A percentile compares a stretch with the other conserved stretches of the same genome.
Evolutionary conservation across 2,888 invertebrate species (phyloP).

Genomic region (Rapana venosa): DNA sequence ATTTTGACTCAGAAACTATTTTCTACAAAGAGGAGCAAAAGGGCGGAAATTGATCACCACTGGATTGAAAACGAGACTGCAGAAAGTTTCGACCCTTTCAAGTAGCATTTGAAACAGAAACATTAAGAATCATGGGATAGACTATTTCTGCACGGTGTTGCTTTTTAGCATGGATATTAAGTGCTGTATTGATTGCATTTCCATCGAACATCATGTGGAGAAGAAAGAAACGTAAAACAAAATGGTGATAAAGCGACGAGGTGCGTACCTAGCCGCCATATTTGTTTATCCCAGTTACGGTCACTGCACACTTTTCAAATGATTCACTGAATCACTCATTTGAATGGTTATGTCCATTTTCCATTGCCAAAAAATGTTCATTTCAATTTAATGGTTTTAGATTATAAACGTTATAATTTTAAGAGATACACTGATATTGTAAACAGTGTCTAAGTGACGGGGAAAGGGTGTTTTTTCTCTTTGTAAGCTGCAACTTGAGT

Average conservation of each 20-base stretch:
- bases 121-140: conserved; percentile 23
- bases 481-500: too few species aligned
- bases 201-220: conserved; percentile 28
- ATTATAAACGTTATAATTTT: too few species aligned
- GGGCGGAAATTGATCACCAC: conserved; percentile 26
- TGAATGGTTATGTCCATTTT: too few species aligned
- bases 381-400: too few species aligned
- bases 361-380: too few species aligned
- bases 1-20: background rate
- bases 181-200: background rate
- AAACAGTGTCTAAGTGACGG: too few species aligned
- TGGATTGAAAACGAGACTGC: conserved; percentile 20
- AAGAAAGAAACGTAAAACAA: conserved; percentile 46
- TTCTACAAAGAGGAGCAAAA: background rate
- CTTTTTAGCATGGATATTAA: background rate
- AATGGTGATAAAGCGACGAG: conserved; percentile 70
- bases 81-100: conserved; percentile 10
- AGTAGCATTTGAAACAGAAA: background rate
- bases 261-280: conserved; percentile 55
- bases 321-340: too few species aligned
- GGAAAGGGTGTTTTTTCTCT: too few species aligned
- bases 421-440: too few species aligned
- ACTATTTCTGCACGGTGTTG: background rate
- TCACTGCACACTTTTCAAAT: conserved; percentile 23
- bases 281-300: conserved; percentile 51